Evolutionary conservation across 1,140 invertebrate species (phyloP).

Genomic region (Papilio polytes): DNA sequence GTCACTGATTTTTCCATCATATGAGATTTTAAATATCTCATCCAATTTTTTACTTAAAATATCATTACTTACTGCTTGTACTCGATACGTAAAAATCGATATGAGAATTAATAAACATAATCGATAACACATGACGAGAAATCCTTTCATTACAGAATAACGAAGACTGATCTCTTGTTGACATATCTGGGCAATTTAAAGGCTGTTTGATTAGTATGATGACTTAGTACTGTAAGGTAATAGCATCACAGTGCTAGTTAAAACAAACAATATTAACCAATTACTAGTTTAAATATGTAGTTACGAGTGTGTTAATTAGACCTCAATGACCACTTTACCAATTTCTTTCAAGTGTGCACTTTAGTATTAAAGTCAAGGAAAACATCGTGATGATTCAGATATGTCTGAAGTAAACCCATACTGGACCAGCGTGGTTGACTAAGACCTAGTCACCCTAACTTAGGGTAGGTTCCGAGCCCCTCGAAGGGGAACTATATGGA

Average conservation of each 20-base stretch:
- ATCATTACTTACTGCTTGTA: slow-evolving; percentile 47
- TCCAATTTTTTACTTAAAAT: not conserved
- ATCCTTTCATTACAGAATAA: not conserved
- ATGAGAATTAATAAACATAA: slow-evolving; percentile 44
- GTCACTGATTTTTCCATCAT: not conserved
- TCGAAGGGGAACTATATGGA: too few species aligned
- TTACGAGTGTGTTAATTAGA: not conserved
- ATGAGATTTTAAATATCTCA: not conserved
- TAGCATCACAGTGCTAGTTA: not conserved
- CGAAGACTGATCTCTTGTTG: not conserved
- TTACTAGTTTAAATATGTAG: not conserved
- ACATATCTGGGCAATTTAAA: slow-evolving; percentile 9
- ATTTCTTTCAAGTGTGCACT: too few species aligned
- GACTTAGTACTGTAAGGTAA: not conserved
- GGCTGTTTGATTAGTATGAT: slow-evolving; percentile 16
- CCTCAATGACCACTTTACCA: not conserved
- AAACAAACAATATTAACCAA: not conserved
- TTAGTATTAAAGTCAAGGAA: too few species aligned
- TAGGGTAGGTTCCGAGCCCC: too few species aligned
- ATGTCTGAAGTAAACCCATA: too few species aligned
- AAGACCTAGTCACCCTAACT: too few species aligned
- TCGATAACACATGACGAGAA: not conserved
- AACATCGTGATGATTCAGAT: too few species aligned
- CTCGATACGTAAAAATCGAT: slow-evolving; percentile 40
- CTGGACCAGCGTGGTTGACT: too few species aligned